Base-by-base conservation (phyloP, 2,113 vertebrate genomes). In the Varanus komodoensis region DNA sequence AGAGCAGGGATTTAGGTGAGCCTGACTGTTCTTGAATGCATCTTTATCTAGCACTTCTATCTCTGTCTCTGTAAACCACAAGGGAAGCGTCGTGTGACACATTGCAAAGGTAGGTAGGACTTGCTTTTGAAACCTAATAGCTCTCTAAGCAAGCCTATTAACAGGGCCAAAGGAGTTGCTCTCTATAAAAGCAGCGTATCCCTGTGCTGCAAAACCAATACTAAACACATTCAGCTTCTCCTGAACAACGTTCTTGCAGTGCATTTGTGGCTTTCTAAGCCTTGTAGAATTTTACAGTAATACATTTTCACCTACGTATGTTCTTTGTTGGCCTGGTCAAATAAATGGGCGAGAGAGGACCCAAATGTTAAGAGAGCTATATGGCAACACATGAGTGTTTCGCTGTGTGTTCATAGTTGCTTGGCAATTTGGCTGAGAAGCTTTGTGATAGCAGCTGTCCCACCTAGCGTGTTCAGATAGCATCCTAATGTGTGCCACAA, bases 71-170 rank as follows among this genome's bases (percentile, higher is more conserved):
- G 98, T 98, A 98, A 64, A 98, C 96, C 98, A 95, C 98, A 99
- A 99, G 99, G 99, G 97, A 99, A 98, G 96, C 98, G 99, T 93
- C 98, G 98, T 93, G 99, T 99, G 98, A 99, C 98, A 32, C 98
- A 99, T 97, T 99, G 99, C 98, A 98, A 99, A 99, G 99, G 99
- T 99, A 99, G 99, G 99, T 99, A 99, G 98, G 99, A 96, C 84
- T 96, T 96, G 93, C 57, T 94, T 93, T 95, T 90, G 89, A 95
- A 94, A 94, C 96, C 96, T 95, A 93, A 89, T 94, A 96, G 94
- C 97, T 97, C 97, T 97, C 97, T 95, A 96, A 93, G 96, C 96
- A 93, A 88, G 90, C 92, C 92, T 79, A 89, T 83, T 90, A 71
- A 94, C 94, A 92, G 3, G 87, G 92, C 93, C 75, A 61, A 95